Base-by-base conservation (phyloP, 2,113 vertebrate genomes). In the Crotalus tigris region DNA sequence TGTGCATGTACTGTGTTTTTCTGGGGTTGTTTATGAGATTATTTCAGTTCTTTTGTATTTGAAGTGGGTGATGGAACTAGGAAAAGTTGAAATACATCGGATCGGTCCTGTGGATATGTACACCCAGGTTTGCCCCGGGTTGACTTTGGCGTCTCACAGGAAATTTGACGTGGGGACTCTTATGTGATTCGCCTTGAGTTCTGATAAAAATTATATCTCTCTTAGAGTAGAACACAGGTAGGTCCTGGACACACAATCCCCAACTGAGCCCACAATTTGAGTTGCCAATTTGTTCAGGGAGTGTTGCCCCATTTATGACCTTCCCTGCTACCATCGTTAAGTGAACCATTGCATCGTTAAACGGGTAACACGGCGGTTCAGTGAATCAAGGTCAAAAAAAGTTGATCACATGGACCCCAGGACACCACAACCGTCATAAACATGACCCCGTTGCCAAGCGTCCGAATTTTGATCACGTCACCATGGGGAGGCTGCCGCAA, bases 31-130 rank as follows among this genome's bases (percentile, higher is more conserved):
- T 61, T 93, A 17, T 9, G 49, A 53, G 46, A 26, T 90, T 57
- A 95, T 39, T 87, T 90, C n/a, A 94, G 91, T 21, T 10, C 9
- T 9, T 85, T 81, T 69, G 12, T 69, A 5, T 19, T 94, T 33
- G 57, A 51, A 53, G 49, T 29, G 51, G 21, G 13, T 0, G 59
- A 91, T 26, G 85, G 87, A 55, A 81, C 86, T n/a, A 90, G 81
- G 89, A 93, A 46, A 88, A 46, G 13, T 3, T 88, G 29, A 69
- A 29, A 69, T 69, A 69, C 1, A 69, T 33, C 5, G 64, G 12
- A 69, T 33, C n/a, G 13, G 12, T n/a, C 1, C 64, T 15, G 64
- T 69, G 29, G 29, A 69, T 29, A n/a, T 13, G 4, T 15, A 69
- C 12, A 0, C 5, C 13, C 64, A n/a, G 11, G 0, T 64, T n/a